Base-by-base conservation (phyloP, 2,113 vertebrate genomes). In the Ictalurus punctatus region DNA sequence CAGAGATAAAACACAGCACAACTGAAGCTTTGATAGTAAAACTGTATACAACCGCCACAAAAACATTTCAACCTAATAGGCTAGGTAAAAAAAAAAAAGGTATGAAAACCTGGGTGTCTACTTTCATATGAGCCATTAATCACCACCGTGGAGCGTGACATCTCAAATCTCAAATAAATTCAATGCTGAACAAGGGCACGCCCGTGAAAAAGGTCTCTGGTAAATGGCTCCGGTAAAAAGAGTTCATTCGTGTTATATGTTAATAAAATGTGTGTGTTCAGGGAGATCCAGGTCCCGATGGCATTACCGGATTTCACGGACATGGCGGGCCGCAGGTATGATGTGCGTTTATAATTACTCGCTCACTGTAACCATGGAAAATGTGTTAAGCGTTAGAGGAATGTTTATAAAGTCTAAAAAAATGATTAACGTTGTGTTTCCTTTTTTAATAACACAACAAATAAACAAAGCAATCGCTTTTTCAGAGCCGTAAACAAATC, bases 291-390 rank as follows among this genome's bases (percentile, higher is more conserved):
- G 95, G 96, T 88, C 44, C 94, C 54, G 89, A 89, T 74, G 95
- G 94, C 67, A 44, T 59, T 6, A 25, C 90, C 59, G 95, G 95
- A 8, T 79, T 92, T 87, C 92, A 90, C 1, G 95, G 96, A 76
- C 90, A 94, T 16, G 92, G 48, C 81, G 96, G 96, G 0, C 93
- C 92, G n/a, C 95, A 96, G 95, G 96, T 96, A 91, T 25, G 76
- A 10, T 52, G 78, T 54, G 10, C n/a, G n/a, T 80, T n/a, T 80
- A 13, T 6, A 5, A 27, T 76, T 13, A 19, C 37, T 25, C 19
- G 44, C 34, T 48, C 40, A 78, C 40, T n/a, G 34, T 23, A 76
- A 25, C 73, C 30, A 34, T 16, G 14, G 71, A 8, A 21, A 9
- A 14, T 1, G 67, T 30, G 27, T 37, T 37, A 2, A 71, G 14